Percentiles rank a stretch among this genome's conserved stretches.
phyloP scores from a whole-genome alignment of 2,797 vertebrate genomes.

The Rousettus madagascariensis region DNA sequence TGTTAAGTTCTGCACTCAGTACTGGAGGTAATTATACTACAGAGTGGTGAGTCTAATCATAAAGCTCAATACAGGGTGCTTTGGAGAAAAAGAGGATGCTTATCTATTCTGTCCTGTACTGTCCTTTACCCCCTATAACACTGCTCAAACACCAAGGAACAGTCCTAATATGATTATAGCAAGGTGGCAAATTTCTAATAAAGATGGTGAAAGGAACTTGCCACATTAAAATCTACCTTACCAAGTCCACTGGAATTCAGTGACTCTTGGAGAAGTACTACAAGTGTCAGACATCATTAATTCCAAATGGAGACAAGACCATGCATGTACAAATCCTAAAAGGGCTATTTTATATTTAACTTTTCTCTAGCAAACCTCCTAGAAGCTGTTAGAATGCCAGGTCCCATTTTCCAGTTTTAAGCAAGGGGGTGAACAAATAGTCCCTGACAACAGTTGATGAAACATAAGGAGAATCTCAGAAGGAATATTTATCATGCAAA shows the following conservation, averaged over 20 bases:
- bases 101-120: neutral
- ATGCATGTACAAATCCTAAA: neutral
- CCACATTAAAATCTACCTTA: neutral
- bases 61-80: neutral
- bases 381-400: conserved; percentile 30
- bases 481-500: neutral
- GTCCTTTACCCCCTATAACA: neutral
- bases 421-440: neutral
- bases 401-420: conserved; percentile 1
- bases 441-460: neutral
- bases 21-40: neutral
- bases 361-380: neutral
- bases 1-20: neutral
- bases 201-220: neutral
- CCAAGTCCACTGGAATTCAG: neutral
- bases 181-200: neutral
- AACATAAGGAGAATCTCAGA: neutral
- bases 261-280: neutral
- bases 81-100: neutral
- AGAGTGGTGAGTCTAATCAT: neutral
- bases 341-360: neutral
- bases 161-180: neutral
- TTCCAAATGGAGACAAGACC: neutral
- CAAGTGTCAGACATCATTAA: neutral
- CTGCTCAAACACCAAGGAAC: neutral